Percentiles rank a stretch among this genome's conserved stretches.
phyloP scores from a whole-genome alignment of 2,797 vertebrate species.

The Melanotaenia maccullochi region DNA sequence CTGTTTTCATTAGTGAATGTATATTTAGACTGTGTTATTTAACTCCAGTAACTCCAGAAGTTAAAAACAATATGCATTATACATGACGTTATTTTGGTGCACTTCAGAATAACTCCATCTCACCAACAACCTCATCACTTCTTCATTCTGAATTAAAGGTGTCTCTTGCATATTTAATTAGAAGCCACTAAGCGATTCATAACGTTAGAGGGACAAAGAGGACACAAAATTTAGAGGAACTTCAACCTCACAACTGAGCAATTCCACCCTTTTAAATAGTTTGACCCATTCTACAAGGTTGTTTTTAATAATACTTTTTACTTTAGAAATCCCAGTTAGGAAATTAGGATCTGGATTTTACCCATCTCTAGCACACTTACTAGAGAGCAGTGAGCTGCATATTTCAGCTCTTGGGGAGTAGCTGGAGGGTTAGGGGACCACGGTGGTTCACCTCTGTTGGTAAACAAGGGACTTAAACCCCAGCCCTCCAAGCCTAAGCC shows the following conservation, averaged over 20 bases:
- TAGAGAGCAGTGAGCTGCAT: too few relatives aligned
- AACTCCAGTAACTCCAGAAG: neutral
- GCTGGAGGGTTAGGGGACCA: too few relatives aligned
- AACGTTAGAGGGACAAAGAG: slow-evolving; percentile 36
- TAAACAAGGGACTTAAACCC: too few relatives aligned
- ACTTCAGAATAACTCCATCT: slow-evolving; percentile 20
- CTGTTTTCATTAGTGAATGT: neutral
- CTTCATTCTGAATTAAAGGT: slow-evolving; percentile 33
- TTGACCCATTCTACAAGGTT: neutral
- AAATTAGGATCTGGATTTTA: too few relatives aligned
- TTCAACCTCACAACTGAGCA: neutral
- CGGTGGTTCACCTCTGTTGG: too few relatives aligned
- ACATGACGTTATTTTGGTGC: slow-evolving; percentile 24
- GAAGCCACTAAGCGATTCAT: slow-evolving; percentile 48
- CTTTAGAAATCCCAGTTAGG: too few relatives aligned
- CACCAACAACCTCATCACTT: slow-evolving; percentile 18
- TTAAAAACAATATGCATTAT: slow-evolving; percentile 43
- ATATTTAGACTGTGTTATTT: slow-evolving; percentile 10
- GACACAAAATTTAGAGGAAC: neutral
- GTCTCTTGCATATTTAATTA: slow-evolving; percentile 51
- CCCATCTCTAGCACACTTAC: too few relatives aligned
- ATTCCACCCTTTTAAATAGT: neutral
- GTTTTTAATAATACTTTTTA: neutral
- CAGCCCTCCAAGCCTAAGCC: too few relatives aligned
- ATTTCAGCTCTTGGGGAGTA: too few relatives aligned